Percentiles rank a stretch among this genome's conserved stretches.
Conservation (phyloP, 2,888 invertebrate species). For the Torymus auratus region DNA sequence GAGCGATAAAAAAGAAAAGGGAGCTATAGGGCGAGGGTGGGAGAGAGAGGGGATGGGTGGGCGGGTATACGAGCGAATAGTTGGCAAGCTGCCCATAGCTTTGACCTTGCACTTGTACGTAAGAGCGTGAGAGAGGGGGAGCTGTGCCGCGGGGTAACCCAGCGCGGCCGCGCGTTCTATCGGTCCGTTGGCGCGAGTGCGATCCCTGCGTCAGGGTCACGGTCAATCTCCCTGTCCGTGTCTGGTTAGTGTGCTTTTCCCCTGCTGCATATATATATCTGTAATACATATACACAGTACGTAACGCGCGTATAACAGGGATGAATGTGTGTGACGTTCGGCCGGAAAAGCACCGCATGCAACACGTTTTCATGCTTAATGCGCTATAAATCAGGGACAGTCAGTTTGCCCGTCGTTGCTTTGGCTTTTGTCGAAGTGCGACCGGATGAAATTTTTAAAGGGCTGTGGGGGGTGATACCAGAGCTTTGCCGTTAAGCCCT, state of each 20-base stretch:
- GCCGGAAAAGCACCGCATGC: slow-evolving; percentile 28
- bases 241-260: slow-evolving; percentile 32
- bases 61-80: slow-evolving; percentile 52
- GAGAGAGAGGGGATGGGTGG: slow-evolving; percentile 14
- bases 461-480: too few relatives aligned
- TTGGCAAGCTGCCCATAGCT: slow-evolving; percentile 68
- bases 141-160: slow-evolving; percentile 29
- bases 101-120: slow-evolving; percentile 69
- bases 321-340: background rate
- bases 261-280: background rate
- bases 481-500: too few relatives aligned
- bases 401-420: background rate
- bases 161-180: too few relatives aligned
- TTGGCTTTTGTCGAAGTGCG: too few relatives aligned
- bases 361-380: slow-evolving; percentile 34
- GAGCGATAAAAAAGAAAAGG: background rate
- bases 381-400: slow-evolving; percentile 24
- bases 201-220: slow-evolving; percentile 56
- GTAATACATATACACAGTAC: background rate
- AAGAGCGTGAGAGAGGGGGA: slow-evolving; percentile 57
- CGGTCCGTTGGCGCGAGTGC: background rate
- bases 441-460: too few relatives aligned
- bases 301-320: background rate
- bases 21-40: too few relatives aligned
- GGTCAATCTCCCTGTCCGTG: slow-evolving; percentile 56